Base-by-base conservation (phyloP, 2,113 vertebrate genomes). In the Speoplatyrhinus poulsoni region DNA sequence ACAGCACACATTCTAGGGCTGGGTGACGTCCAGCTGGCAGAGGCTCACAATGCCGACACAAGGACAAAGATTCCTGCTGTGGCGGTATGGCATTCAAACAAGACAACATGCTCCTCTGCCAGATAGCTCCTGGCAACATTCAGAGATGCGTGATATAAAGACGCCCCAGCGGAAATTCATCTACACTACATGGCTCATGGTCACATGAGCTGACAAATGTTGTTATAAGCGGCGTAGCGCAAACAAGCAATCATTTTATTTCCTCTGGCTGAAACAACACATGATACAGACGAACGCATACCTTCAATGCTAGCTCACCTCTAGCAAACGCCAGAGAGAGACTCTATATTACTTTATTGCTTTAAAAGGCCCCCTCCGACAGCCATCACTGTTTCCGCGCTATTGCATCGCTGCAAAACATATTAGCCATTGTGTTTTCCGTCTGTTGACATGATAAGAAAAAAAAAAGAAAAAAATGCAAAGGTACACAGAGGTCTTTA, bases 61-160 rank as follows among this genome's bases (percentile, higher is more conserved):
- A 86, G 88, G 87, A 91, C 89, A 86, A 85, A 85, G 85, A 82
- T 81, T 71, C 82, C 76, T 83, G 82, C 82, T 86, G 85, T 66
- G 89, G 73, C 74, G 84, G 81, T 80, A 70, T 84, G 80, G 80
- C 85, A 82, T 72, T 77, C 62, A 59, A 83, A 80, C 78, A 78
- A 85, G 84, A 85, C 82, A 80, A 76, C 83, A 78, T 56, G 6
- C 68, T 72, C 57, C 32, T 16, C 57, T 80, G 85, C 88, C 88
- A 90, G 88, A 82, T 46, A 73, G 82, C 82, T 82, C 65, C 72
- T 70, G 81, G 89, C 88, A 75, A 77, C 73, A 62, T 73, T 69
- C 60, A 47, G 65, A 63, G 70, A 68, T 74, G 80, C 80, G 75
- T 47, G 13, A 46, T 19, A 46, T 48, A 68, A 83, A 74, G 68